These are phyloP conservation scores for Pionites leucogaster DNA, from an alignment of 2,113 vertebrate genomes.

Conservation along the genomic window DNA sequence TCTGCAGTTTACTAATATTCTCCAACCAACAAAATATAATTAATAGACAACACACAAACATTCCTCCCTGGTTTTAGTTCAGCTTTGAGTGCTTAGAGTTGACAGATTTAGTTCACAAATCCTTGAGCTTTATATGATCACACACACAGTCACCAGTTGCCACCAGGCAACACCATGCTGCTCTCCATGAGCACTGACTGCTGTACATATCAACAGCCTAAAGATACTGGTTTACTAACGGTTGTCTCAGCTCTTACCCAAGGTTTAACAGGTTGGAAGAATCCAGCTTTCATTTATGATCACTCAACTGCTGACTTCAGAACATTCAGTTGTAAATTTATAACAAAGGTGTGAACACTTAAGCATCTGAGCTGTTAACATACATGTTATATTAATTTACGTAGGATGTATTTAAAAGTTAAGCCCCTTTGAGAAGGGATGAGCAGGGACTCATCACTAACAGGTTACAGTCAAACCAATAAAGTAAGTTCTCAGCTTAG, in stretches of 20 bases:
- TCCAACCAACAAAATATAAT: neutral
- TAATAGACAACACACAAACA: neutral
- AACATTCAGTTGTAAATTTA: neutral
- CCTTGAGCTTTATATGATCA: slow-evolving; percentile 19
- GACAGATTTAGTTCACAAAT: slow-evolving; percentile 38
- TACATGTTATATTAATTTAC: neutral
- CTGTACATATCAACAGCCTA: neutral
- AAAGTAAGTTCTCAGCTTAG: neutral
- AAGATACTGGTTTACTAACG: neutral
- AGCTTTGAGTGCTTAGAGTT: neutral
- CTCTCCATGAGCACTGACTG: neutral
- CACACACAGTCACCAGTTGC: neutral
- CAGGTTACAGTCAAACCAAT: neutral
- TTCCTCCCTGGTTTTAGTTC: neutral
- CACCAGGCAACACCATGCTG: neutral
- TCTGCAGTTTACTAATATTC: neutral
- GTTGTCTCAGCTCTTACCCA: neutral
- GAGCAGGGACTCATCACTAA: neutral
- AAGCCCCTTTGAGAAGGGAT: neutral
- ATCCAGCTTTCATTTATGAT: neutral
- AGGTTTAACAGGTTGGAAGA: neutral
- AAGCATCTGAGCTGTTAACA: neutral
- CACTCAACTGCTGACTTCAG: neutral
- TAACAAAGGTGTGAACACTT: neutral
- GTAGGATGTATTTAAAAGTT: neutral